These are phyloP conservation scores for Condylura cristata DNA, from an alignment of 2,113 vertebrate species.

Conservation along the genomic window DNA sequence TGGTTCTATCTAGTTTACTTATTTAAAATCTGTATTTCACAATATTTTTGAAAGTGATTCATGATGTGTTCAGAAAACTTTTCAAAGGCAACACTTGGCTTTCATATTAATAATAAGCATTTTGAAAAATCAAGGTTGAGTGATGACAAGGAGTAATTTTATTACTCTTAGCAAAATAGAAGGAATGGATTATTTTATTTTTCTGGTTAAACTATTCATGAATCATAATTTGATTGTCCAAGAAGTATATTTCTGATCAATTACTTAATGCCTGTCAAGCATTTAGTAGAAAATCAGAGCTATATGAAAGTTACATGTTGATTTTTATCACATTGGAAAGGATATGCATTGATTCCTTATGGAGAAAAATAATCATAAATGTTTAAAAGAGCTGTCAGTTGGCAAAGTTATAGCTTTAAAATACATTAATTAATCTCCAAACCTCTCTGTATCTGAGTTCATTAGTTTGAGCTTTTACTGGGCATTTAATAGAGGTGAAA, in stretches of 20 bases:
- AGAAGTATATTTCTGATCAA: not conserved
- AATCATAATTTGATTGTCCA: not conserved
- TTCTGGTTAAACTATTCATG: not conserved
- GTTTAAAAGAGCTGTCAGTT: not conserved
- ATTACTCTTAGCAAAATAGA: not conserved
- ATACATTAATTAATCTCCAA: not conserved
- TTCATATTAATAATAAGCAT: conserved; percentile 33
- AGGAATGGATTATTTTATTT: not conserved
- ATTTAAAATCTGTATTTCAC: conserved; percentile 9
- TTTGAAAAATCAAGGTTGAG: not conserved
- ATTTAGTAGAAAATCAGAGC: not conserved
- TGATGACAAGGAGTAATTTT: conserved; percentile 33
- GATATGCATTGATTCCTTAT: not conserved
- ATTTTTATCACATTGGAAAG: not conserved
- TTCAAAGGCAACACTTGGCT: conserved; percentile 4
- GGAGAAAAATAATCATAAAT: not conserved
- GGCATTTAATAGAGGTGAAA: not conserved
- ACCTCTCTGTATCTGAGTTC: not conserved
- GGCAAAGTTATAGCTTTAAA: not conserved
- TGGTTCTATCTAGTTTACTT: not conserved
- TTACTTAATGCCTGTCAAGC: not conserved
- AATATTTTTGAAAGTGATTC: conserved; percentile 19
- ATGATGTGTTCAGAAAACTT: not conserved
- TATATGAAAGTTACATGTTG: not conserved
- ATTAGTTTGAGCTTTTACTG: not conserved